phyloP scores from a whole-genome alignment of 2,888 invertebrate species.

The Polietes domitor region DNA sequence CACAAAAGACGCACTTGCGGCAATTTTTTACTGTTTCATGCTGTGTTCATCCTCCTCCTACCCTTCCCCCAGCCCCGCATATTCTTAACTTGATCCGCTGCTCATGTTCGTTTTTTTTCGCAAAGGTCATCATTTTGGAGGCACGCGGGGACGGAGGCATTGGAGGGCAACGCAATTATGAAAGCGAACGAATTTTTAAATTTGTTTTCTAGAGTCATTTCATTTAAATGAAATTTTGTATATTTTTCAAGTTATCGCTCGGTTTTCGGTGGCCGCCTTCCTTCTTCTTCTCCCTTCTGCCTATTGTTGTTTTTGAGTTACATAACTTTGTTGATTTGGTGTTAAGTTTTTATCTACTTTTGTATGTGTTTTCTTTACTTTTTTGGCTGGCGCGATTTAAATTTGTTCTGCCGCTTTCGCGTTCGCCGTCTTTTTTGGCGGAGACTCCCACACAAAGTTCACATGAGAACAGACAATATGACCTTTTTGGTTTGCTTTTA shows the following conservation, averaged over 20 bases:
- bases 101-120: background rate
- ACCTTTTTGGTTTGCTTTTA: slow-evolving; percentile 11
- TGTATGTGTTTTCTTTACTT: background rate
- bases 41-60: background rate
- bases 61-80: background rate
- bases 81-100: background rate
- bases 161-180: background rate
- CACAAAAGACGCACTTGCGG: slow-evolving; percentile 18
- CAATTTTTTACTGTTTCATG: slow-evolving; percentile 27
- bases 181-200: slow-evolving; percentile 6
- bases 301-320: background rate
- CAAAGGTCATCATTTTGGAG: slow-evolving; percentile 28
- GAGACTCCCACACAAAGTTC: background rate
- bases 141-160: background rate
- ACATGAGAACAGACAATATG: background rate
- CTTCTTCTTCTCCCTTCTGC: background rate
- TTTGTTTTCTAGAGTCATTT: slow-evolving; percentile 23
- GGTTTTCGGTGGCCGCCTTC: background rate
- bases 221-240: slow-evolving; percentile 37
- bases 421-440: background rate
- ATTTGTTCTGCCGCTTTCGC: background rate
- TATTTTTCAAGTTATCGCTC: background rate
- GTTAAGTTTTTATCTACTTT: background rate
- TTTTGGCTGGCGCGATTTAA: background rate
- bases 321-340: slow-evolving; percentile 5